Evolutionary conservation across 37 sponge, comb jelly and placozoan species (phyloP), one percentile per base, ranked within the genome.

Genomic region (Chondrilla cf. caribensis): DNA sequence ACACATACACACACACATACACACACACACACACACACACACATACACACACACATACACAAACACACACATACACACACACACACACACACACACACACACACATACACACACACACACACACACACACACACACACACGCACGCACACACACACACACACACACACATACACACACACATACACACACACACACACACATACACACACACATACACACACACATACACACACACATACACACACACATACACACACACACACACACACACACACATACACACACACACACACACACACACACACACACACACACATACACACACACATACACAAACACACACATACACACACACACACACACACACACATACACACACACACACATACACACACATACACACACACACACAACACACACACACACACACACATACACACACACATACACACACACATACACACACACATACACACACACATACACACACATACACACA

Each of bases 141-240:
- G 37, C 77, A 76, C 47, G 22, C 31, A 22, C 32, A 1, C 9
- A 85, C 35, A 38, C 7, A 58, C 21, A 2, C 6, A 22, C 86
- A 40, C 67, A 86, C 91, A 31, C 36, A 66, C 41, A n/a, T 6
- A 42, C 41, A 78, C 78, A 78, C 44, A 78, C 41, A 47, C 51
- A 47, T 11, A 47, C 51, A 47, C 51, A 47, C 51, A 47, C 51
- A 47, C 51, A 47, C 51, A 47, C 51, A 47, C 51, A 47, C 51
- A 47, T 11, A 76, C 77, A 76, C 40, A 76, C 73, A 71, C 73
- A 35, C 73, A 35, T 38, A 35, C 38, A 26, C 73, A 71, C 38
- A 33, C 73, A 26, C 38, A 71, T 84, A 8, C 73, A 28, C 64
- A 44, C n/a, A 47, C 51, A 11, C 77, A 35, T 43, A 76, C 77